Conservation (phyloP, 1,140 invertebrate species). For the Temnothorax longispinosus region DNA sequence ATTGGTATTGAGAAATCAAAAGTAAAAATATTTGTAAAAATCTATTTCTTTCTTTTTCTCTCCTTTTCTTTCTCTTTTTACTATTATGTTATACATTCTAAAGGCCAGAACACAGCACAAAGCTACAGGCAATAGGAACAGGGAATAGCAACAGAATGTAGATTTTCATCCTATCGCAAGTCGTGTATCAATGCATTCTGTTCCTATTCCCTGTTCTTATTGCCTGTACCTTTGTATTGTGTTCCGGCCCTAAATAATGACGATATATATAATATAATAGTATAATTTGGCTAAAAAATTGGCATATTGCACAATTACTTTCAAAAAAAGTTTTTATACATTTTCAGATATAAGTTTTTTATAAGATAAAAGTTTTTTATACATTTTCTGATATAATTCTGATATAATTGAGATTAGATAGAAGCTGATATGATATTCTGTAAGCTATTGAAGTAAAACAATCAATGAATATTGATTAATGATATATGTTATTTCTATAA, state of each 20-base stretch:
- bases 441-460: slow-evolving; percentile 17
- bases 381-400: slow-evolving; percentile 10
- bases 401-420: slow-evolving; percentile 25
- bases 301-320: slow-evolving; percentile 11
- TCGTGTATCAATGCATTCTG: no score
- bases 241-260: background rate
- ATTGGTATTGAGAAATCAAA: background rate
- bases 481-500: slow-evolving; percentile 9
- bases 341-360: background rate
- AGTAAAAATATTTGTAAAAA: background rate
- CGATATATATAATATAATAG: slow-evolving; percentile 12
- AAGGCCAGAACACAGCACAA: no score
- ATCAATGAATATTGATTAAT: slow-evolving; percentile 34
- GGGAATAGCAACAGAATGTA: no score
- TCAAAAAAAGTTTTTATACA: slow-evolving; percentile 8
- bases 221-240: background rate
- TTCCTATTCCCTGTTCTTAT: no score
- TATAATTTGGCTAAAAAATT: slow-evolving; percentile 13
- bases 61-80: background rate
- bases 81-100: background rate
- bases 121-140: no score
- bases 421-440: background rate
- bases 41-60: background rate
- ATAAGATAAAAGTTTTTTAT: background rate
- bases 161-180: no score